A percentile compares a stretch with the other conserved stretches of the same genome.
Conservation (phyloP, 2,113 vertebrate genomes). For the Merops nubicus region DNA sequence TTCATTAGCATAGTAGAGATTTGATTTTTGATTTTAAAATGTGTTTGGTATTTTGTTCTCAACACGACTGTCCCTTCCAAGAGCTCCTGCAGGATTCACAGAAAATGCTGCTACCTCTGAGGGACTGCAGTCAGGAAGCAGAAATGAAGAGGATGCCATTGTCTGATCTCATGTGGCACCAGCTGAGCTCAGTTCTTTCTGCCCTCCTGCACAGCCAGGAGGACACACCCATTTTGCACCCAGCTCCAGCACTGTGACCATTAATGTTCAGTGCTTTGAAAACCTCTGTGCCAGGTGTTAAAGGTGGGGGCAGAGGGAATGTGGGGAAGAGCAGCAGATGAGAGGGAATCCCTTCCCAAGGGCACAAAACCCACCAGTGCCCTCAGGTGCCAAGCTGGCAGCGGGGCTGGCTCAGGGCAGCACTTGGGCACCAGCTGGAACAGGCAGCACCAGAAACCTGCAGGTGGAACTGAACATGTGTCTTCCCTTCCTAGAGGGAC, state of each 20-base stretch:
- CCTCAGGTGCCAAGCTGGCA: too few species aligned
- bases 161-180: rapidly evolving
- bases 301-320: not conserved
- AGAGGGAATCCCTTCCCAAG: not conserved
- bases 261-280: not conserved
- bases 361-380: not conserved
- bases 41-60: not conserved
- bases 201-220: not conserved
- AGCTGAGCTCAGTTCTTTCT: not conserved
- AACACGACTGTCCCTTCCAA: not conserved
- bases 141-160: not conserved
- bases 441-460: not conserved
- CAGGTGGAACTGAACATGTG: not conserved
- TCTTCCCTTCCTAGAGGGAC: not conserved
- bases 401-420: too few species aligned
- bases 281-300: not conserved
- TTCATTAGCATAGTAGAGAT: not conserved
- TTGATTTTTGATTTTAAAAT: not conserved
- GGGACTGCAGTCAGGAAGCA: not conserved
- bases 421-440: too few species aligned
- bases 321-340: rapidly evolving
- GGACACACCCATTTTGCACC: not conserved
- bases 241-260: not conserved
- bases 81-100: not conserved
- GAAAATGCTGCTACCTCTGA: not conserved